phyloP scores from a whole-genome alignment of 2,797 vertebrate species.

The Neostethus bicornis region DNA sequence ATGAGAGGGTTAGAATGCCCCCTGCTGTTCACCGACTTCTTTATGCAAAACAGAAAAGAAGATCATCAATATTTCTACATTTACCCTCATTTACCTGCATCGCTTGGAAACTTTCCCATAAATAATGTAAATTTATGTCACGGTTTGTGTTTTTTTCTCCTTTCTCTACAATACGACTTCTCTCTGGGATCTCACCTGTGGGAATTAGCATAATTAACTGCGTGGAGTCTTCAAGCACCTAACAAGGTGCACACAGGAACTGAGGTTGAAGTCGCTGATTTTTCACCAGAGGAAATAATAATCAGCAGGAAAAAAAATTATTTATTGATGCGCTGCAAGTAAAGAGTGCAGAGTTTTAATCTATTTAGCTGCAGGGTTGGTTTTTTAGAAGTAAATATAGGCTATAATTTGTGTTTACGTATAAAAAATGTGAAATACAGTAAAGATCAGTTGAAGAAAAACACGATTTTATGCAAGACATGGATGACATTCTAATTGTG shows the following conservation, averaged over 20 bases:
- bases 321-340: constrained; percentile 4
- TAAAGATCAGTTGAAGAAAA: too few species aligned
- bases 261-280: background rate
- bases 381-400: background rate
- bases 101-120: background rate
- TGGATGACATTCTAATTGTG: background rate
- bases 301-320: constrained; percentile 2
- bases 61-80: background rate
- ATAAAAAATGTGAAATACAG: background rate
- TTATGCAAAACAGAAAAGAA: constrained; percentile 12
- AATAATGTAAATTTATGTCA: constrained; percentile 14
- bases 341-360: background rate
- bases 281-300: background rate
- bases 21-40: constrained; percentile 54
- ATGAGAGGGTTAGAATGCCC: constrained; percentile 67
- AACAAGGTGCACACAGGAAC: constrained; percentile 5
- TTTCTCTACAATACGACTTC: background rate
- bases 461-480: too few species aligned
- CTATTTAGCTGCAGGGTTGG: background rate
- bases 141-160: background rate
- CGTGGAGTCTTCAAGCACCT: background rate
- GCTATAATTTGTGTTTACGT: background rate
- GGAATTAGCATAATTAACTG: constrained; percentile 22
- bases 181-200: constrained; percentile 13
- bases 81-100: background rate